phyloP scores from a whole-genome alignment of 2,888 invertebrate genomes.

The Lycophotia porphyrea region DNA sequence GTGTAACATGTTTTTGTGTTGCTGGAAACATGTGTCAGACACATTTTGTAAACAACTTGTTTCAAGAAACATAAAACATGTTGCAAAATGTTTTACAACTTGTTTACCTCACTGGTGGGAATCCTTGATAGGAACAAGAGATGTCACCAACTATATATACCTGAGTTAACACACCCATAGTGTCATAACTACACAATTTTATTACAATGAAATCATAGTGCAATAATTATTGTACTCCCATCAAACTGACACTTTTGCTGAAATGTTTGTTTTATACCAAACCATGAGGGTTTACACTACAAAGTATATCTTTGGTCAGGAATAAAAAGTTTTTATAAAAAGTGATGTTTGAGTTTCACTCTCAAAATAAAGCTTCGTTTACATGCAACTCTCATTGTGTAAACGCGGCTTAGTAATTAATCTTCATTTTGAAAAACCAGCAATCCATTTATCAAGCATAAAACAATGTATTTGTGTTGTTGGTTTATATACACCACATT shows the following conservation, averaged over 20 bases:
- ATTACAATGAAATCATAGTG: constrained; percentile 44
- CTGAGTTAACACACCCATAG: constrained; percentile 44
- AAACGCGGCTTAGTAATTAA: background rate
- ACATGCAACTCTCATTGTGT: background rate
- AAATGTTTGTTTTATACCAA: constrained; percentile 24
- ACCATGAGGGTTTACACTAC: constrained; percentile 23
- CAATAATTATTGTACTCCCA: constrained; percentile 50
- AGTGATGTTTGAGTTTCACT: background rate
- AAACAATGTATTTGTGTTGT: background rate
- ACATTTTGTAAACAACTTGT: background rate
- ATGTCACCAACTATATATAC: constrained; percentile 18
- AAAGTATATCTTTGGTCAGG: constrained; percentile 49
- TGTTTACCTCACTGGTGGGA: background rate
- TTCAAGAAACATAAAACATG: background rate
- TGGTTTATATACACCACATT: background rate
- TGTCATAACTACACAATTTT: constrained; percentile 40
- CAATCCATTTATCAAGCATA: background rate
- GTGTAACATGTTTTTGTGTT: background rate
- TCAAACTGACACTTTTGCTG: constrained; percentile 26
- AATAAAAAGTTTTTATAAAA: constrained; percentile 15
- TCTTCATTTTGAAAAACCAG: background rate
- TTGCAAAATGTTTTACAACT: background rate
- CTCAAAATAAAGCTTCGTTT: constrained; percentile 14
- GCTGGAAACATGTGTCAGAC: background rate
- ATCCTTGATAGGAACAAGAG: constrained; percentile 19